These are phyloP conservation scores for Gallinago undulata DNA, from an alignment of 2,113 vertebrate species.

Conservation along the genomic window DNA sequence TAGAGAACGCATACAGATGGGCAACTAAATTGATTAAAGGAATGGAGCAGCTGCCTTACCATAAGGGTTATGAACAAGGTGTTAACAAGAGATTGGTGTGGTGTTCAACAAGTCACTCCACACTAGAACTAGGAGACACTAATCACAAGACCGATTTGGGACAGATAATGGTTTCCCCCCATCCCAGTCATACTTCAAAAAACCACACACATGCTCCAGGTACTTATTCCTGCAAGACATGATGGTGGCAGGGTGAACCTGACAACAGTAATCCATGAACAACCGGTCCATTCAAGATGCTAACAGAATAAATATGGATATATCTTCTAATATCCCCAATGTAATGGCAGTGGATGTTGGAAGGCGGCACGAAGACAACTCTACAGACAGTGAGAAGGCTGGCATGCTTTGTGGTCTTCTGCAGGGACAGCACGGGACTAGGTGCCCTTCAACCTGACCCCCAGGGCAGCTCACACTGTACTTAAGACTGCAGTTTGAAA, in stretches of 20 bases:
- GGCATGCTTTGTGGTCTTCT: not conserved
- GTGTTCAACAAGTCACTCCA: not conserved
- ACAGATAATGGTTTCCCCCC: not conserved
- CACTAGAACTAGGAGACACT: not conserved
- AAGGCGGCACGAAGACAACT: not conserved
- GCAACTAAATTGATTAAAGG: not conserved
- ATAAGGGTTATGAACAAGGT: not conserved
- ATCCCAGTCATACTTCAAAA: not conserved
- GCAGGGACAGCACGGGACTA: not conserved
- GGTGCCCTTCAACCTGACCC: not conserved
- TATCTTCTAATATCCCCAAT: accelerated
- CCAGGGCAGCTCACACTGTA: not conserved
- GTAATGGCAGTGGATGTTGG: not conserved
- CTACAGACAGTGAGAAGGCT: not conserved
- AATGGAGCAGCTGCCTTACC: not conserved
- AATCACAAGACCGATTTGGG: not conserved
- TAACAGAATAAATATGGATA: not conserved
- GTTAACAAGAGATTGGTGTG: not conserved
- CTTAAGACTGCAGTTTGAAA: not conserved
- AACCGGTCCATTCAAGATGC: not conserved
- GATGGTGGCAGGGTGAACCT: not conserved
- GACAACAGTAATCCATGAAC: not conserved
- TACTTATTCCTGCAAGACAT: not conserved
- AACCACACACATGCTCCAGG: not conserved
- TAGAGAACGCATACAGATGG: not conserved